Evolutionary conservation across 2,113 vertebrate species (phyloP).

Genomic region (Apteryx mantelli): DNA sequence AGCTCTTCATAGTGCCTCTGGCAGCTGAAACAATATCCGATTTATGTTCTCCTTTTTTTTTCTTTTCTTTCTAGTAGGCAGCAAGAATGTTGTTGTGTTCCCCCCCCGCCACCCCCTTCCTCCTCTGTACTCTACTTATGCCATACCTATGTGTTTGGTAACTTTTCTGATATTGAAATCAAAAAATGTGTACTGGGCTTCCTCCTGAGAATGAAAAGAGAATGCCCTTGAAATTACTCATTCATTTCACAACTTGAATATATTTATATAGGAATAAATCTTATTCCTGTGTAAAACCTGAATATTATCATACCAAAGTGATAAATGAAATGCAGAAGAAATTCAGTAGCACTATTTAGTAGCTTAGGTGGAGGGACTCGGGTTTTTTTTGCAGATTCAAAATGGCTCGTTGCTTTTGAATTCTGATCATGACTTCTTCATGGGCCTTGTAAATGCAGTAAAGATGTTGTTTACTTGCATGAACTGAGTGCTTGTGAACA

Average conservation of each 20-base stretch:
- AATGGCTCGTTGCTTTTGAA: neutral
- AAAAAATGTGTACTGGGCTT: neutral
- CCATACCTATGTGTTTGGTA: neutral
- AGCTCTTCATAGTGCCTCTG: neutral
- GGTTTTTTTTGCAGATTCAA: neutral
- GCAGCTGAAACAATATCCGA: neutral
- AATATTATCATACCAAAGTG: neutral
- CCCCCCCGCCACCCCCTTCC: too few relatives aligned
- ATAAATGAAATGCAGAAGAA: neutral
- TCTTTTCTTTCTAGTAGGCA: neutral
- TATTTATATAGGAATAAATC: neutral
- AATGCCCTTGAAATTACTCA: neutral
- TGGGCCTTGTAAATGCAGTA: neutral
- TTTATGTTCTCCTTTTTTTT: neutral
- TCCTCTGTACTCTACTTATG: neutral
- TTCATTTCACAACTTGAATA: neutral
- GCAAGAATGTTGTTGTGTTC: neutral
- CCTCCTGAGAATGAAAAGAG: neutral
- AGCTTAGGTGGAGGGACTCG: neutral
- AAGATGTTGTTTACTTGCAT: neutral
- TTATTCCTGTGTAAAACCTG: neutral
- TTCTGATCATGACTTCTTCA: neutral
- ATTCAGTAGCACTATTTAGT: neutral
- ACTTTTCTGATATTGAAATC: neutral
- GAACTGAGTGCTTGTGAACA: neutral